Conservation (phyloP, 2,113 vertebrate species). For the Carettochelys insculpta region DNA sequence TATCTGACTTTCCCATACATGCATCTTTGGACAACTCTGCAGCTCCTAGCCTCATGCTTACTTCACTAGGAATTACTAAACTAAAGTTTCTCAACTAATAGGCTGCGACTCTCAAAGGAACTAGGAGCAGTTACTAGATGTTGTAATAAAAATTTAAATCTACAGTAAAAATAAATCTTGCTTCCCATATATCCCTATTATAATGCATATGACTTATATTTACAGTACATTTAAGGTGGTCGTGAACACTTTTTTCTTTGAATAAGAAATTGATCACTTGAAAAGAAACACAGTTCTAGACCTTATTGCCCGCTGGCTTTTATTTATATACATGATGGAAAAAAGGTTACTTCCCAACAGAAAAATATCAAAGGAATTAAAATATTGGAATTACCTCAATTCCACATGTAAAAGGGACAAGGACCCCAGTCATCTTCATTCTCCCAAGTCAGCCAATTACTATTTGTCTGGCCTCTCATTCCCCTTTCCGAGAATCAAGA, state of each 20-base stretch:
- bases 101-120: background rate
- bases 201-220: background rate
- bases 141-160: background rate
- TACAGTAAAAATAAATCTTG: background rate
- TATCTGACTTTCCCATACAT: background rate
- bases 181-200: background rate
- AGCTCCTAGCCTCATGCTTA: background rate
- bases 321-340: background rate
- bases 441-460: background rate
- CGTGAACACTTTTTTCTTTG: background rate
- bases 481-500: background rate
- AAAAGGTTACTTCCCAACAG: background rate
- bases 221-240: background rate
- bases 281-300: background rate
- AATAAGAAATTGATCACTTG: background rate
- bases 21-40: background rate
- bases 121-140: background rate
- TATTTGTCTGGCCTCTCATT: background rate
- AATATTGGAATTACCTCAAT: background rate
- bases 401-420: background rate
- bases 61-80: background rate
- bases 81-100: background rate
- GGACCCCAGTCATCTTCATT: background rate
- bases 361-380: background rate
- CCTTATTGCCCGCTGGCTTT: background rate